Conservation (phyloP, 2,888 invertebrate species). For the Cheilosia pagana region DNA sequence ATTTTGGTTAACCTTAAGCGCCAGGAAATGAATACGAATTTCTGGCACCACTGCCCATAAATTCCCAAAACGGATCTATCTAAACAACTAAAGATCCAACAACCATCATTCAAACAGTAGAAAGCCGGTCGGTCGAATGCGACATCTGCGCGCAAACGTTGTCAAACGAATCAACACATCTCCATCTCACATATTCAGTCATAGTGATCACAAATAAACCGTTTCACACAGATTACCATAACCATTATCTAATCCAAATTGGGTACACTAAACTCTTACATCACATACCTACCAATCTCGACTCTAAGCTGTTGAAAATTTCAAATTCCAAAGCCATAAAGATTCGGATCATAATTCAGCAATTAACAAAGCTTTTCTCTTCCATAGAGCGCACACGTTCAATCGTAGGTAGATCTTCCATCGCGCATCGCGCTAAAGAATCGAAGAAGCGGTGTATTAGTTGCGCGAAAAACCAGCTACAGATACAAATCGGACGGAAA, state of each 20-base stretch:
- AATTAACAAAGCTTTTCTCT: conserved; percentile 1
- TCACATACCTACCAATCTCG: background rate
- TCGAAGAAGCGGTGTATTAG: background rate
- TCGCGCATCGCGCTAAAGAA: background rate
- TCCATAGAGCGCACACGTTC: background rate
- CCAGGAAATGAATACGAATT: no score
- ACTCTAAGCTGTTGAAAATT: background rate
- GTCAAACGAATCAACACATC: background rate
- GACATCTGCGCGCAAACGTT: background rate
- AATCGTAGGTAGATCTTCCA: background rate
- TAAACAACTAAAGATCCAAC: background rate
- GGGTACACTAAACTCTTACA: background rate
- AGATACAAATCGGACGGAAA: conserved; percentile 3
- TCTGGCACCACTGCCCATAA: no score
- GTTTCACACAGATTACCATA: background rate
- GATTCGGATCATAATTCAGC: background rate
- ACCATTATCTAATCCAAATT: background rate
- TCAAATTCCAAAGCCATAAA: background rate
- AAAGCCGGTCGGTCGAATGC: background rate
- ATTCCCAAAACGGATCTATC: no score
- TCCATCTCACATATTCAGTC: background rate
- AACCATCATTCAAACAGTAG: background rate
- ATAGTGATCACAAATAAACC: background rate
- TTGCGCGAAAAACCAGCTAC: conserved; percentile 1
- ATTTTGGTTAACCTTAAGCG: no score